Base-by-base conservation (phyloP, 30 jellyfish, hydroid and myxozoan species). In the Morbakka virulenta region DNA sequence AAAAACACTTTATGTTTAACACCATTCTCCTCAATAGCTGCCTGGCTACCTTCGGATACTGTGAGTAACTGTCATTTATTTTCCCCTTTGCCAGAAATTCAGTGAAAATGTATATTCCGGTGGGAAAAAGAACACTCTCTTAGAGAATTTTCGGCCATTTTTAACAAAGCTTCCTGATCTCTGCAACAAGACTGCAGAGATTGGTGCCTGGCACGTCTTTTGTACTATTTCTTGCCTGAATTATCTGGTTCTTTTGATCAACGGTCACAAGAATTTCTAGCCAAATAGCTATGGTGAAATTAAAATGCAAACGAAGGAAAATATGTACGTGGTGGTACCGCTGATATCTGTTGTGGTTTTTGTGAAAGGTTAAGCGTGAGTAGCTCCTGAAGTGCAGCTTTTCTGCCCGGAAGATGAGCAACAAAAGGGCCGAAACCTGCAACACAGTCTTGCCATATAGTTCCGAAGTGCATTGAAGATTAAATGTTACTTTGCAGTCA, bases 171-270 rank as follows among this genome's bases (percentile, higher is more conserved):
- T 57, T 76, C 51, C 53, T 74, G 76, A 74, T 62, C 29, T 74
- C 86, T 25, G 76, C 75, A 27, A 74, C 79, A 74, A 74, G 86
- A 71, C 86, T 74, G 64, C 65, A 52, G 79, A 74, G 86, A 74
- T 74, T 74, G 62, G 67, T 20, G 57, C 47, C 77, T 52, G 27
- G 74, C 14, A 72, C 53, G 69, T 28, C 80, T 12, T 51, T 51
- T 4, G 82, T 74, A 28, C 79, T 65, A 27, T 51, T 57, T 67
- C 86, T 50, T 32, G 83, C 79, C 61, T 74, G 80, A 57, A 76
- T 57, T 25, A 74, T 64, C 63, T 73, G 74, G 83, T 74, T 74
- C 30, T 64, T 49, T 24, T 49, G 61, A 53, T 73, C 82, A 0
- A 73, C 29, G 26, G 83, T 33, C 6, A 51, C 41, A 32, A 74